These are phyloP conservation scores for Lepidocolaptes lacrymiger DNA, from an alignment of 2,797 vertebrate genomes.

Conservation along the genomic window DNA sequence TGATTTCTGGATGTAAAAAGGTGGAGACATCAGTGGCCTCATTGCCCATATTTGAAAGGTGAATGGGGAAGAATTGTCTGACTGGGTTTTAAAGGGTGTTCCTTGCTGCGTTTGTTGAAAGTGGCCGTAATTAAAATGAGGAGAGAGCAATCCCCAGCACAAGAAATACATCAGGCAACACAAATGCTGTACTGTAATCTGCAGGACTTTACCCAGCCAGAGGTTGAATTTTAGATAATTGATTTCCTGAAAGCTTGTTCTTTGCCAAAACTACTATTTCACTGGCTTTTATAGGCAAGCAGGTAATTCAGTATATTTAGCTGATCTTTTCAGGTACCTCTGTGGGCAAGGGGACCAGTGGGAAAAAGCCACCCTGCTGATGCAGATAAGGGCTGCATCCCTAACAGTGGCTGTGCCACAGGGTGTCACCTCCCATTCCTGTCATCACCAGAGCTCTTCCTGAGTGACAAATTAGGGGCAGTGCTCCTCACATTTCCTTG, in stretches of 20 bases:
- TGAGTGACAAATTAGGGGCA: background rate
- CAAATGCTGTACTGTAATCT: background rate
- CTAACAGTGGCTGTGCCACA: rapidly evolving
- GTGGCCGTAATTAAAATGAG: background rate
- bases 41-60: background rate
- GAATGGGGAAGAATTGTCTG: background rate
- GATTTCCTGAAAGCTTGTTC: conserved; percentile 23
- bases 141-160: background rate
- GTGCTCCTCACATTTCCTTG: background rate
- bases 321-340: background rate
- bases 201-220: background rate
- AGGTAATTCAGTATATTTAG: background rate
- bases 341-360: background rate
- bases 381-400: background rate
- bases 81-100: background rate
- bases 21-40: background rate
- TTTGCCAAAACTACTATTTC: conserved; percentile 13
- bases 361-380: background rate
- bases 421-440: background rate
- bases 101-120: background rate
- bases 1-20: conserved; percentile 20
- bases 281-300: background rate
- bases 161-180: background rate
- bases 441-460: background rate
- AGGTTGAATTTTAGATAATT: conserved; percentile 30